Conservation (phyloP, 23 tunicate genomes). For the Ascidia mentula region DNA sequence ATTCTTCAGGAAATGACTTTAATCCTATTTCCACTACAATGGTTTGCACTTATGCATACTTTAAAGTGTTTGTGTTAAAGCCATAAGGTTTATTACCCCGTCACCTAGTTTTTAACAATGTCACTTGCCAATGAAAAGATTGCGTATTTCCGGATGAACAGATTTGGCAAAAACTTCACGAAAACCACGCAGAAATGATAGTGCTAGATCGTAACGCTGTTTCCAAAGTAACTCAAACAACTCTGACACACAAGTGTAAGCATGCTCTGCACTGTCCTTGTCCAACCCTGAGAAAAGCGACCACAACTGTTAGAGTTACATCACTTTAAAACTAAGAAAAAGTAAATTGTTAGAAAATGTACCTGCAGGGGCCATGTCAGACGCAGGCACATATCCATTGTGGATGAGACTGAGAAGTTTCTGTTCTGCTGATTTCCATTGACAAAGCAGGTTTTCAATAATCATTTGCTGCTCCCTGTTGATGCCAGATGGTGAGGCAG, state of each 20-base stretch:
- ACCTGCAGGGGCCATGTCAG: slow-evolving; percentile 94
- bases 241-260: slow-evolving; percentile 84
- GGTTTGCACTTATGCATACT: not conserved
- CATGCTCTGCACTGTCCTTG: slow-evolving; percentile 86
- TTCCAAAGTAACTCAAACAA: slow-evolving; percentile 82
- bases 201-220: slow-evolving; percentile 83
- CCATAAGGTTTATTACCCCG: too few species aligned
- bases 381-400: slow-evolving; percentile 87
- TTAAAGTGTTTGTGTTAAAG: not conserved
- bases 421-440: slow-evolving; percentile 80
- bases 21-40: not conserved
- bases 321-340: not conserved
- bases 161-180: slow-evolving; percentile 92
- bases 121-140: slow-evolving; percentile 72
- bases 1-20: not conserved
- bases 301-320: not conserved
- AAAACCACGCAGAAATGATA: slow-evolving; percentile 88
- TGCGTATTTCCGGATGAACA: slow-evolving; percentile 53
- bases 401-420: slow-evolving; percentile 65
- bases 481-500: slow-evolving; percentile 28
- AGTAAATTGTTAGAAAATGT: not conserved
- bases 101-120: not conserved
- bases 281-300: slow-evolving; percentile 70
- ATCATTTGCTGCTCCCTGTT: slow-evolving; percentile 54
- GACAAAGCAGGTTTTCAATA: slow-evolving; percentile 65